A percentile compares a stretch with the other conserved stretches of the same genome.
phyloP scores from a whole-genome alignment of 2,888 invertebrate genomes.

The Galerucella pusilla region DNA sequence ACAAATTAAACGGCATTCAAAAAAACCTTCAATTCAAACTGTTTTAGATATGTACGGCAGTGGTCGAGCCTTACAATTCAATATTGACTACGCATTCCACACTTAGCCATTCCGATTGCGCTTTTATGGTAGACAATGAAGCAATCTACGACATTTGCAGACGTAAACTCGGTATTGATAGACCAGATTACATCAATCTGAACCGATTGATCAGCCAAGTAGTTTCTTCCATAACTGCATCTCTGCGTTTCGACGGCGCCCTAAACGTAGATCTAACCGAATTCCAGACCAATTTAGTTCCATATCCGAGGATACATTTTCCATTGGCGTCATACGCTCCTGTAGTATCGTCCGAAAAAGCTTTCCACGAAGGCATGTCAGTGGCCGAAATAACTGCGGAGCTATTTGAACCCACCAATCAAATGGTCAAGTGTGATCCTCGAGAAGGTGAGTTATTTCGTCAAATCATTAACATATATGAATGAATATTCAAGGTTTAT shows the following conservation, averaged over 20 bases:
- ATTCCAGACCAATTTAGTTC: conserved; percentile 92
- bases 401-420: conserved; percentile 89
- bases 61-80: conserved; percentile 95
- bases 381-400: conserved; percentile 87
- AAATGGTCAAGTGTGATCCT: conserved; percentile 92
- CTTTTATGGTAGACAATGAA: conserved; percentile 95
- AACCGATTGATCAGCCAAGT: conserved; percentile 87
- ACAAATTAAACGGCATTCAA: background rate
- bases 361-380: conserved; percentile 79
- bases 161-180: conserved; percentile 82
- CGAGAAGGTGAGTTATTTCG: conserved; percentile 68
- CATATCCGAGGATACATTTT: conserved; percentile 93
- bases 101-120: conserved; percentile 87
- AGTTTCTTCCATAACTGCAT: conserved; percentile 89
- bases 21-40: background rate
- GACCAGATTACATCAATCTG: conserved; percentile 86
- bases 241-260: conserved; percentile 87
- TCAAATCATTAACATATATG: no score
- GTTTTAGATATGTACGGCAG: conserved; percentile 84
- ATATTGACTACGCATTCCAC: conserved; percentile 92
- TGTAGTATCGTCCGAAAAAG: conserved; percentile 78
- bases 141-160: conserved; percentile 95
- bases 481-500: no score
- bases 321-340: conserved; percentile 81
- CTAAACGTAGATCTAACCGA: conserved; percentile 91